A percentile compares a stretch with the other conserved stretches of the same genome.
Evolutionary conservation across 2,797 vertebrate species (phyloP).

Genomic region (Smutsia gigantea): DNA sequence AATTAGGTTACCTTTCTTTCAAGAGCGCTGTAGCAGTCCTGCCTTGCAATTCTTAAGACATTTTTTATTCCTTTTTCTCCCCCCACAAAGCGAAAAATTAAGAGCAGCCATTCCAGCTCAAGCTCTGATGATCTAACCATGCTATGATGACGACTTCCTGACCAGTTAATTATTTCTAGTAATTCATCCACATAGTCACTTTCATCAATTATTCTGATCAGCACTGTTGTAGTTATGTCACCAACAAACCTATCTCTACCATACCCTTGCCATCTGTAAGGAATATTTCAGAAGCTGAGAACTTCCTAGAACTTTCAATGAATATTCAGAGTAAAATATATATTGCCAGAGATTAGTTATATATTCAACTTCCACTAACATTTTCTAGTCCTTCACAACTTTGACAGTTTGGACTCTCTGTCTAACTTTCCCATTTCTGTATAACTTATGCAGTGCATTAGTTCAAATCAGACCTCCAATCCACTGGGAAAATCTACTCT

Average conservation of each 20-base stretch:
- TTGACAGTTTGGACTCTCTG: not conserved
- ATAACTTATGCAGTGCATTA: not conserved
- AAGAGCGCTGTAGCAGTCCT: not conserved
- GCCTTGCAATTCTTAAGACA: not conserved
- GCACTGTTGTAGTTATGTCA: not conserved
- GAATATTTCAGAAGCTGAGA: conserved; percentile 36
- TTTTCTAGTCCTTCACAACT: not conserved
- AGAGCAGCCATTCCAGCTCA: not conserved
- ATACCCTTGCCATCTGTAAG: not conserved
- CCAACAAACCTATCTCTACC: not conserved
- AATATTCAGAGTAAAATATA: conserved; percentile 2
- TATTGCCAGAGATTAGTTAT: not conserved
- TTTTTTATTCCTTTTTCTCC: not conserved
- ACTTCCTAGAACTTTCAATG: not conserved
- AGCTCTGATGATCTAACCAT: not conserved
- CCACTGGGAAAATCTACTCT: not conserved
- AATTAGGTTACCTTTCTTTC: not conserved
- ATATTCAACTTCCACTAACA: not conserved
- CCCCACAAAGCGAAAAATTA: conserved; percentile 39
- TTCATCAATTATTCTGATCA: not conserved
- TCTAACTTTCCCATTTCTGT: not conserved
- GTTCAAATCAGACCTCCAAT: not conserved
- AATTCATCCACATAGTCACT: not conserved
- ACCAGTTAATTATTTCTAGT: not conserved
- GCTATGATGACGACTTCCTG: not conserved